A percentile compares a stretch with the other conserved stretches of the same genome.
Evolutionary conservation across 2,113 vertebrate genomes (phyloP).

Genomic region (Mugil cephalus): DNA sequence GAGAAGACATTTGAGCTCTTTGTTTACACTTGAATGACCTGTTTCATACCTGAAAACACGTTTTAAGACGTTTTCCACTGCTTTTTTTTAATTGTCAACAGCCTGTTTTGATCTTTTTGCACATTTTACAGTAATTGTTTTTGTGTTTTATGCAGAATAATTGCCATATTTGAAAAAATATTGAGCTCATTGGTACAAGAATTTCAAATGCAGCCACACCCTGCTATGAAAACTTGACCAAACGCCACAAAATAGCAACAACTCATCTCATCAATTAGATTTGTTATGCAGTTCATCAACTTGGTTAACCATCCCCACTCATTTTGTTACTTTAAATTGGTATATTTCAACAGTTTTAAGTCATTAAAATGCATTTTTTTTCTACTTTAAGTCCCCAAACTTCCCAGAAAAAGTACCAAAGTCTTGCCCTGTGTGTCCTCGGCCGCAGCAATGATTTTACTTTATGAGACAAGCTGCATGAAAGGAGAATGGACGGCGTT

Average conservation of each 20-base stretch:
- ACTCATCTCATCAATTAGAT: not conserved
- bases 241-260: too few species aligned
- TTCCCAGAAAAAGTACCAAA: not conserved
- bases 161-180: not conserved
- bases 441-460: slow-evolving; percentile 16
- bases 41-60: not conserved
- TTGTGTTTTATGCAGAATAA: not conserved
- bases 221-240: not conserved
- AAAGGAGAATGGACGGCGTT: slow-evolving; percentile 49
- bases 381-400: not conserved
- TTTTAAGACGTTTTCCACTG: rapidly evolving
- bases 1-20: not conserved
- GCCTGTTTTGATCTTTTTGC: not conserved
- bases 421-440: not conserved
- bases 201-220: rapidly evolving
- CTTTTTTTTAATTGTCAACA: not conserved
- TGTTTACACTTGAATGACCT: not conserved
- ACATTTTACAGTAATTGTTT: not conserved
- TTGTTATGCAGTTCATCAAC: slow-evolving; percentile 1
- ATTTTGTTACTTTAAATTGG: not conserved
- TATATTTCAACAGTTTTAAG: not conserved
- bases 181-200: not conserved
- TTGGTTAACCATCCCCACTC: not conserved
- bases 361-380: not conserved
- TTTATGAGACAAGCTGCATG: slow-evolving; percentile 6